Conservation (phyloP, 2,797 vertebrate genomes). For the Pogonophryne albipinna region DNA sequence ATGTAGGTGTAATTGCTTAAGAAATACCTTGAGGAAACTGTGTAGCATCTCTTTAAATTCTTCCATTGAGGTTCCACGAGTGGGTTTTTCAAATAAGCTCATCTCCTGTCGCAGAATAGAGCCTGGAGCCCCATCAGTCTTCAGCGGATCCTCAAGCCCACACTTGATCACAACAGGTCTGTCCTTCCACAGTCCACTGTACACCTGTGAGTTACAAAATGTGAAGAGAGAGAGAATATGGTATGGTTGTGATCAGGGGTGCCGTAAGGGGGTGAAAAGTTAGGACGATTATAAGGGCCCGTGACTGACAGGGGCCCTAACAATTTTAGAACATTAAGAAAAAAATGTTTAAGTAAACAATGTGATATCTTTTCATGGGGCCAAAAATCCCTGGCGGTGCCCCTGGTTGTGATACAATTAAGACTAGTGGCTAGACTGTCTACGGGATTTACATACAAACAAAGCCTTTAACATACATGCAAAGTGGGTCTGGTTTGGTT, state of each 20-base stretch:
- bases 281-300: too few species aligned
- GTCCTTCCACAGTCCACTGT: slow-evolving; percentile 93
- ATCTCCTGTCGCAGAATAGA: slow-evolving; percentile 82
- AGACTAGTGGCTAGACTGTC: not conserved
- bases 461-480: not conserved
- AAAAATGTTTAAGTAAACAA: too few species aligned
- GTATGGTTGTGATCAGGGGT: not conserved
- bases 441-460: not conserved
- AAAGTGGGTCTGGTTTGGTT: not conserved
- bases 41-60: slow-evolving; percentile 98
- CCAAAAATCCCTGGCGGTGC: too few species aligned
- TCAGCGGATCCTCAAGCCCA: slow-evolving; percentile 85
- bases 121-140: slow-evolving; percentile 79
- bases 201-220: slow-evolving; percentile 86
- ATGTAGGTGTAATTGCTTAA: not conserved
- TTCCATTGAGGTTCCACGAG: slow-evolving; percentile 95
- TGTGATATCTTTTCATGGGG: too few species aligned
- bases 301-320: too few species aligned
- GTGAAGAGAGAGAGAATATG: slow-evolving; percentile 58
- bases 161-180: slow-evolving; percentile 95
- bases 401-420: not conserved
- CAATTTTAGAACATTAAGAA: too few species aligned
- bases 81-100: slow-evolving; percentile 94
- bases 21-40: slow-evolving; percentile 91
- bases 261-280: too few species aligned